Conservation (phyloP, 2,113 vertebrate species). For the Bothrops jararaca region DNA sequence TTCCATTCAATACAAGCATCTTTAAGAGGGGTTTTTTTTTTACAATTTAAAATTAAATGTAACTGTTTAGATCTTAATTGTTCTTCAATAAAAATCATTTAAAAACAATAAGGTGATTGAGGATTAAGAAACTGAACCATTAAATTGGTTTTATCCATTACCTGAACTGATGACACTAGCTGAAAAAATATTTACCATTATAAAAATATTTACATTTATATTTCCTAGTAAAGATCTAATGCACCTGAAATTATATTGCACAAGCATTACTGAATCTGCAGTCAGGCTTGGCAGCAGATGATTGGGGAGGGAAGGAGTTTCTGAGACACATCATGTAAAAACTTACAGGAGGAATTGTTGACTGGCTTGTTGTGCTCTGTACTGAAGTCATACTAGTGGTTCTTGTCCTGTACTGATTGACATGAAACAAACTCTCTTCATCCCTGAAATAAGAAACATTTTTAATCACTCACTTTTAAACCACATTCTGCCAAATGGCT, state of each 20-base stretch:
- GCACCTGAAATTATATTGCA: background rate
- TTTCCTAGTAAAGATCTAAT: background rate
- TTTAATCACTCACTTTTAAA: background rate
- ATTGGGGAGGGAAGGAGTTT: no score
- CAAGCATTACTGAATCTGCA: background rate
- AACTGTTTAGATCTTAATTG: background rate
- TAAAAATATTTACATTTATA: background rate
- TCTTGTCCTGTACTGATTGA: constrained; percentile 72
- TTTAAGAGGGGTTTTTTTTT: background rate
- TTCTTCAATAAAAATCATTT: background rate
- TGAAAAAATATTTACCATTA: background rate
- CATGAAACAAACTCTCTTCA: constrained; percentile 68
- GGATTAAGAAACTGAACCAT: background rate
- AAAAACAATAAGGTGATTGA: background rate
- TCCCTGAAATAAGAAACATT: constrained; percentile 70
- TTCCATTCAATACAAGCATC: background rate
- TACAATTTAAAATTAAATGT: background rate
- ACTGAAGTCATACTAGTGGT: constrained; percentile 79
- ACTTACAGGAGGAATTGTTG: constrained; percentile 88
- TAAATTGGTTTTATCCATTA: background rate
- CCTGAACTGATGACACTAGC: background rate
- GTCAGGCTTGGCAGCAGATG: background rate
- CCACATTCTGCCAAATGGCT: background rate
- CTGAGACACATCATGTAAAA: background rate
- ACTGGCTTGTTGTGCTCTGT: constrained; percentile 80